These are phyloP conservation scores for Vimba vimba DNA, from an alignment of 2,113 vertebrate species.

Conservation along the genomic window DNA sequence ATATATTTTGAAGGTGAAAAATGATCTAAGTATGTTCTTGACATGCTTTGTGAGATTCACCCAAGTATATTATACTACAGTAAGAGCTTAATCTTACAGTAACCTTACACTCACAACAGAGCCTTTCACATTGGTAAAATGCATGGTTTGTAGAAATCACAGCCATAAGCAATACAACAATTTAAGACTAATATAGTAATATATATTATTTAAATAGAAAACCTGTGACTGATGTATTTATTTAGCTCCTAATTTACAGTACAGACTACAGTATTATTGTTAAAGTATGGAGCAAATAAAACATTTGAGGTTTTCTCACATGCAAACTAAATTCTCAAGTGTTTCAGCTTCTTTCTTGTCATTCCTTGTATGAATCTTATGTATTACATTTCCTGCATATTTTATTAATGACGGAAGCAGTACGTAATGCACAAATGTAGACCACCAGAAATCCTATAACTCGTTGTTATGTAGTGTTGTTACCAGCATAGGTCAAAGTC, in stretches of 20 bases:
- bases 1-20: neutral
- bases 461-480: neutral
- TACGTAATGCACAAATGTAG: neutral
- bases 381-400: neutral
- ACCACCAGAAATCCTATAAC: neutral
- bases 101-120: neutral
- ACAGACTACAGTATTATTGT: constrained; percentile 15
- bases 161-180: neutral
- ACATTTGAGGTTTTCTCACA: constrained; percentile 4
- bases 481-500: neutral
- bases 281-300: constrained; percentile 2
- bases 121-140: neutral
- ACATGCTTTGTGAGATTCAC: constrained; percentile 7
- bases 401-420: neutral
- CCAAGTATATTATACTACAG: neutral
- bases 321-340: neutral
- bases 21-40: neutral
- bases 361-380: neutral
- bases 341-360: constrained; percentile 5
- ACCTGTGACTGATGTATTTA: constrained; percentile 12
- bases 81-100: neutral
- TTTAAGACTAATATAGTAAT: neutral
- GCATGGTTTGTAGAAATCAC: neutral
- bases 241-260: neutral
- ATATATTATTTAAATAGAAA: neutral